Evolutionary conservation across 2,888 invertebrate genomes (phyloP).

Genomic region (Saturnia pavonia): DNA sequence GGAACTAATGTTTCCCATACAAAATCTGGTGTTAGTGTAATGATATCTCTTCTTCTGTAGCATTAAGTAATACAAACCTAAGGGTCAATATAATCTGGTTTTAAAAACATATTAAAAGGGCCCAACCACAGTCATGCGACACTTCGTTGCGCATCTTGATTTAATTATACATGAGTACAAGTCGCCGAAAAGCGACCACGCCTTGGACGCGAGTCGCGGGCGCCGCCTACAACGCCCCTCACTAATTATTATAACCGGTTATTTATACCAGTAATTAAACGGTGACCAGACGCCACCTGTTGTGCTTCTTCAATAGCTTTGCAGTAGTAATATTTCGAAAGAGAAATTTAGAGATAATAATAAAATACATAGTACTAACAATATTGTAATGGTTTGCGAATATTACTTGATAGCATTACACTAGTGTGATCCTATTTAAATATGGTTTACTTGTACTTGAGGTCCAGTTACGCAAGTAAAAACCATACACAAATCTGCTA

Average conservation of each 20-base stretch:
- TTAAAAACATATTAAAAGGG: slow-evolving; percentile 31
- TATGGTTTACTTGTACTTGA: too few species aligned
- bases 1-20: not conserved
- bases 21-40: not conserved
- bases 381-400: not conserved
- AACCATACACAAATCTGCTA: not conserved
- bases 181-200: slow-evolving; percentile 59
- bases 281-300: slow-evolving; percentile 70
- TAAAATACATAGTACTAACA: too few species aligned
- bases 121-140: slow-evolving; percentile 41
- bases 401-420: not conserved
- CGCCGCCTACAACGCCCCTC: slow-evolving; percentile 73
- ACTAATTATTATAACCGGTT: slow-evolving; percentile 80
- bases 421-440: not conserved
- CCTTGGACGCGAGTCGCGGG: slow-evolving; percentile 47
- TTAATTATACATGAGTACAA: slow-evolving; percentile 57
- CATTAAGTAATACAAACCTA: not conserved
- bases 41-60: not conserved
- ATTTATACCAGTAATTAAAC: slow-evolving; percentile 71
- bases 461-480: too few species aligned
- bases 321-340: slow-evolving; percentile 37
- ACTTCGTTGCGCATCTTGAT: slow-evolving; percentile 42
- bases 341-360: slow-evolving; percentile 31
- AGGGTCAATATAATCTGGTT: not conserved
- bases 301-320: slow-evolving; percentile 49